These are phyloP conservation scores for Tinamus guttatus DNA, from an alignment of 2,113 vertebrate species.

Conservation along the genomic window DNA sequence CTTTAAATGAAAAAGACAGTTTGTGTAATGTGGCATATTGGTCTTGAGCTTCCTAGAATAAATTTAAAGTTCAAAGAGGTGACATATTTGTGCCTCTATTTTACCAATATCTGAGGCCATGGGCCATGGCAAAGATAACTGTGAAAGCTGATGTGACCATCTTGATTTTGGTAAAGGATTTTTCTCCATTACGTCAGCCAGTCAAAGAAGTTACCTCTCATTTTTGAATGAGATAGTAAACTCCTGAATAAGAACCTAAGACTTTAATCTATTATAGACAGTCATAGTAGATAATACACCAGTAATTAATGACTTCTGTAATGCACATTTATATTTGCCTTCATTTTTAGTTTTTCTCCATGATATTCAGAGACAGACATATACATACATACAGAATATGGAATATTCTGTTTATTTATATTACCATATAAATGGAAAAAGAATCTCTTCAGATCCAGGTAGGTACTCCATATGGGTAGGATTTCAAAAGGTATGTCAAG, in stretches of 20 bases:
- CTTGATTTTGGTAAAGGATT: not conserved
- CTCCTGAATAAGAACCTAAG: not conserved
- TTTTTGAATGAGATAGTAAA: not conserved
- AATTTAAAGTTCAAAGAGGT: not conserved
- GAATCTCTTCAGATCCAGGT: not conserved
- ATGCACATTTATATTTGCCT: not conserved
- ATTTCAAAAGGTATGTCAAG: not conserved
- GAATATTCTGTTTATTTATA: not conserved
- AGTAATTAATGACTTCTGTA: not conserved
- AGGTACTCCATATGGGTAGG: not conserved
- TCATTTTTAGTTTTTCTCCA: not conserved
- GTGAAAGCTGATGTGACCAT: not conserved
- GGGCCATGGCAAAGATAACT: not conserved
- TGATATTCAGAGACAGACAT: not conserved
- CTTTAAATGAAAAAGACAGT: not conserved
- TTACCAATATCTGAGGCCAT: not conserved
- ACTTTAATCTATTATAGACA: not conserved
- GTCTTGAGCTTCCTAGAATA: not conserved
- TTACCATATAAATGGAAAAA: not conserved
- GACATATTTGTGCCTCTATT: not conserved
- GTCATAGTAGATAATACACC: not conserved
- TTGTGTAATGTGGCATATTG: not conserved
- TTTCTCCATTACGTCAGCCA: not conserved
- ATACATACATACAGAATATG: not conserved
- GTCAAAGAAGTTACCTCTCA: not conserved